Evolutionary conservation across 2,888 invertebrate species (phyloP), one percentile per base, ranked within the genome.

Genomic region (Elmis aenea): DNA sequence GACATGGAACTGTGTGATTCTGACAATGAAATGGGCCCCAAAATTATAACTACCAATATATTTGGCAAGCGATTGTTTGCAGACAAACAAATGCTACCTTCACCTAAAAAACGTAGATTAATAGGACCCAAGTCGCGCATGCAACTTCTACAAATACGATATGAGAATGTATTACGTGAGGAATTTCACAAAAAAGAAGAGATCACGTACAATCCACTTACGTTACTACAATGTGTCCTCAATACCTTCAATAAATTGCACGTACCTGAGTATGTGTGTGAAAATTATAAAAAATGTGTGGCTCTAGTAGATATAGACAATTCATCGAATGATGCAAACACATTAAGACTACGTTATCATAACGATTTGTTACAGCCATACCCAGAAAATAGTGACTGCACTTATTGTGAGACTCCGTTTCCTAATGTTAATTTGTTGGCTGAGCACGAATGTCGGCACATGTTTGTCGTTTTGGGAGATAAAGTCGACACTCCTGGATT

Each of bases 391-490:
- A 58, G 58, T 10, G 32, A 49, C 18, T 68, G 68, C 49, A 55
- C 52, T 34, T 59, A 61, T 45, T 68, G 68, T 38, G 45, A 51
- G 1, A 30, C 53, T 34, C 46, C 50, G 14, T 66, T 63, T 41
- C 54, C 52, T 14, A 59, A 61, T 35, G 45, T 55, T 10, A 58
- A 60, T 28, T 42, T 59, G 3, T 46, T 68, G 28, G 62, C 67
- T 1, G 13, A 58, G 8, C 68, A 68, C 35, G 67, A 68, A 51
- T 33, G 56, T 1, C 26, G 34, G 2, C 68, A 68, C 39, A 61
- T 68, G 34, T 61, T 58, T 32, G 55, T 66, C 8, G 61, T 64
- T 25, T 42, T 65, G 24, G 59, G 52, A 1, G 41, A 48, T 5
- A 48, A 45, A 26, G 62, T 67, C 2, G 68, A 67, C 41, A 50